A percentile compares a stretch with the other conserved stretches of the same genome.
Evolutionary conservation across 1,140 invertebrate genomes (phyloP).

Genomic region (Hetaerina americana): DNA sequence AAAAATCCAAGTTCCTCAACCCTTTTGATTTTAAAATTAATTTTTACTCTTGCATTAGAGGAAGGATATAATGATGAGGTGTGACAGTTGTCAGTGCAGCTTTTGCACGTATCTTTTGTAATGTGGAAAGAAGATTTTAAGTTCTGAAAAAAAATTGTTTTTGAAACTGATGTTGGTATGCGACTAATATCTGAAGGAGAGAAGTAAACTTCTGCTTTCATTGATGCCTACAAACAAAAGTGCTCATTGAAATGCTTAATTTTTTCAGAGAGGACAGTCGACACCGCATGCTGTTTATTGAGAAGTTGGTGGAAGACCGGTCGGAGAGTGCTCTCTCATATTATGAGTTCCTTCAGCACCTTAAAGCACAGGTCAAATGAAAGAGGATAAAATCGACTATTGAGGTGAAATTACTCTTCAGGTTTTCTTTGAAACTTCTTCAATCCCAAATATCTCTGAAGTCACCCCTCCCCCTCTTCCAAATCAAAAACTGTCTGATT

Average conservation of each 20-base stretch:
- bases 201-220: too few relatives aligned
- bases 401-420: background rate
- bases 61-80: too few relatives aligned
- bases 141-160: too few relatives aligned
- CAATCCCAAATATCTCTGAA: background rate
- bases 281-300: constrained; percentile 65
- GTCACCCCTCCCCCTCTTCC: background rate
- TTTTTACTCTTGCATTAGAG: too few relatives aligned
- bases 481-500: background rate
- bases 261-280: constrained; percentile 76
- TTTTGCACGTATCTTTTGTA: too few relatives aligned
- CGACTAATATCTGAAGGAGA: too few relatives aligned
- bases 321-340: constrained; percentile 89
- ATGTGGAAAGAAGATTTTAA: too few relatives aligned
- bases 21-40: too few relatives aligned
- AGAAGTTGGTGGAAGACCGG: constrained; percentile 85
- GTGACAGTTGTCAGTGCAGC: too few relatives aligned
- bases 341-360: constrained; percentile 94
- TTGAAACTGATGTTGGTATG: too few relatives aligned
- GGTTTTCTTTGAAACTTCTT: too few relatives aligned
- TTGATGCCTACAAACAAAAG: too few relatives aligned
- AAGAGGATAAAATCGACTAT: background rate
- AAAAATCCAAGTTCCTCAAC: background rate
- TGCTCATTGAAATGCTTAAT: constrained; percentile 10
- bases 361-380: constrained; percentile 82